Percentiles rank a stretch among this genome's conserved stretches.
These are phyloP conservation scores for Anarsia innoxiella DNA, from an alignment of 2,888 invertebrate species.

Conservation along the genomic window DNA sequence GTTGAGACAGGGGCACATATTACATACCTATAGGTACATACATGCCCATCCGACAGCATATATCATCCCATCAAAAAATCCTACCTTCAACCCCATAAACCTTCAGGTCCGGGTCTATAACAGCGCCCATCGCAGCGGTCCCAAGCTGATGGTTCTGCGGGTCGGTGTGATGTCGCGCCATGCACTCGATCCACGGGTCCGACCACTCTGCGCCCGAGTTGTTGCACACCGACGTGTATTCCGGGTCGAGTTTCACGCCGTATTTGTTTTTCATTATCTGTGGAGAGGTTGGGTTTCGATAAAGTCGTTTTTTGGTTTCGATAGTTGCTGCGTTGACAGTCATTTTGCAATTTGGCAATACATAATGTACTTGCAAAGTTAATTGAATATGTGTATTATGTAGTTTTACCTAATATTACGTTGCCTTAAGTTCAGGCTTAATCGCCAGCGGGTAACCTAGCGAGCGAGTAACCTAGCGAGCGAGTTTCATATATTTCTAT, in stretches of 20 bases:
- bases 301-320: too few relatives aligned
- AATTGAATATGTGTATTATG: too few relatives aligned
- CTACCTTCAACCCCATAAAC: constrained; percentile 74
- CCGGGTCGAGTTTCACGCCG: constrained; percentile 51
- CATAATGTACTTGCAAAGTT: too few relatives aligned
- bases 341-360: too few relatives aligned
- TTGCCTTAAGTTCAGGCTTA: too few relatives aligned
- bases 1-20: too few relatives aligned
- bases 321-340: too few relatives aligned
- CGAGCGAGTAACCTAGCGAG: too few relatives aligned
- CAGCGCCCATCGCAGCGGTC: constrained; percentile 83
- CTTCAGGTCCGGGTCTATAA: constrained; percentile 75
- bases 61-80: constrained; percentile 44
- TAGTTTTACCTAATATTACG: too few relatives aligned
- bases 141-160: constrained; percentile 88
- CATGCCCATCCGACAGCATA: not conserved
- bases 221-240: constrained; percentile 51
- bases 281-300: not conserved
- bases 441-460: too few relatives aligned
- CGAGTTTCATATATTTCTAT: too few relatives aligned
- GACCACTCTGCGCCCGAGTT: constrained; percentile 46
- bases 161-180: constrained; percentile 80
- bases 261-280: constrained; percentile 57
- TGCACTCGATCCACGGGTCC: constrained; percentile 83
- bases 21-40: too few relatives aligned